Percentiles rank a stretch among this genome's conserved stretches.
Conservation (phyloP, 2,888 invertebrate species). For the Cerastis rubricosa region DNA sequence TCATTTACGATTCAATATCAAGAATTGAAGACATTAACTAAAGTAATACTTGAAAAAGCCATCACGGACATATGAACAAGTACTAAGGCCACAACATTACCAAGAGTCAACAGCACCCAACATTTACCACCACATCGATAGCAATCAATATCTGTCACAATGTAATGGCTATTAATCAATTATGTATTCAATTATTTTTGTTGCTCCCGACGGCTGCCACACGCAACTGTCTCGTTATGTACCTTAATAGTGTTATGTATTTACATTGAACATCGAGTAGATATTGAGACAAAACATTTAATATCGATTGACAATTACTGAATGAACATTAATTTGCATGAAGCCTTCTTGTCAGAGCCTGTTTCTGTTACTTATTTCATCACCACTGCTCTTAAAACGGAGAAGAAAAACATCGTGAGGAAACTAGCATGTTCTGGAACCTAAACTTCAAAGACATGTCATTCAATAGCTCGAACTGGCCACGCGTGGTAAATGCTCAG, state of each 20-base stretch:
- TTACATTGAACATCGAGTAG: constrained; percentile 29
- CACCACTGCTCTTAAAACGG: neutral
- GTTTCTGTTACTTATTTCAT: neutral
- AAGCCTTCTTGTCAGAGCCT: neutral
- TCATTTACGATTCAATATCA: neutral
- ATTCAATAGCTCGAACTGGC: neutral
- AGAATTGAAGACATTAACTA: neutral
- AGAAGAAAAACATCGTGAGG: neutral
- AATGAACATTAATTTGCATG: neutral
- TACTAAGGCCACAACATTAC: constrained; percentile 42
- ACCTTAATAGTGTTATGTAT: constrained; percentile 22
- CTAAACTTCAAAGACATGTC: neutral
- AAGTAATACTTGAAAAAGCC: constrained; percentile 25
- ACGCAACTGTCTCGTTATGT: constrained; percentile 61
- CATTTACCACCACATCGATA: constrained; percentile 49
- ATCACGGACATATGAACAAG: constrained; percentile 9
- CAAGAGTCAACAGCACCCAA: constrained; percentile 49
- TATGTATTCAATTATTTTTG: constrained; percentile 67
- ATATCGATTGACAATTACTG: neutral
- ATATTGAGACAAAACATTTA: constrained; percentile 26
- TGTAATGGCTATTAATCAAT: constrained; percentile 64
- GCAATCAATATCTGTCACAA: constrained; percentile 65
- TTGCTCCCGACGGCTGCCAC: constrained; percentile 40
- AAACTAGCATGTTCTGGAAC: neutral
- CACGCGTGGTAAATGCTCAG: neutral